Conservation (phyloP, 2,888 invertebrate species). For the Bhutanitis thaidina region DNA sequence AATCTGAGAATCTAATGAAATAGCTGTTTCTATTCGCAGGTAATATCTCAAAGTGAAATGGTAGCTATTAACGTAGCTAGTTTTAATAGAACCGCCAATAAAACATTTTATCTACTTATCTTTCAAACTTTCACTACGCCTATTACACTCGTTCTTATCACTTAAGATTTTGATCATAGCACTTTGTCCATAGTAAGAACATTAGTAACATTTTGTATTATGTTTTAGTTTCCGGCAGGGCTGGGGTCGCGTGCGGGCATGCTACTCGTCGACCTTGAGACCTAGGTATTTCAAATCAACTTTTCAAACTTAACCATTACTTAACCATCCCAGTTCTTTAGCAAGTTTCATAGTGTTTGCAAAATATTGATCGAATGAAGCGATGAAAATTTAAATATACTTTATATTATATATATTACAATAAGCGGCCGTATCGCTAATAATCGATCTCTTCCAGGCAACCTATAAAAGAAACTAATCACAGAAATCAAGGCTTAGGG, state of each 20-base stretch:
- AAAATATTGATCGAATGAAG: too few relatives aligned
- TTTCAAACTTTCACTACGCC: slow-evolving; percentile 17
- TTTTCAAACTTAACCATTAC: background rate
- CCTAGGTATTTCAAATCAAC: slow-evolving; percentile 12
- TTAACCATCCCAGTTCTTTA: background rate
- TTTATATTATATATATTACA: too few relatives aligned
- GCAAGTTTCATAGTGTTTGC: background rate
- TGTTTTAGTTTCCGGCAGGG: slow-evolving; percentile 23
- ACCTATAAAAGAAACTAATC: too few relatives aligned
- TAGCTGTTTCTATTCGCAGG: slow-evolving; percentile 2
- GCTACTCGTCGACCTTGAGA: slow-evolving; percentile 24
- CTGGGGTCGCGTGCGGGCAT: slow-evolving; percentile 23
- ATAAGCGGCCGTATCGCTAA: too few relatives aligned
- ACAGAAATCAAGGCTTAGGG: too few relatives aligned
- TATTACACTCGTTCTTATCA: slow-evolving; percentile 10
- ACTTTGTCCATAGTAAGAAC: slow-evolving; percentile 6
- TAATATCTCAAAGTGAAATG: slow-evolving; percentile 13
- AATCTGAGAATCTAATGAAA: slow-evolving; percentile 9
- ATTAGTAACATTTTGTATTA: slow-evolving; percentile 15
- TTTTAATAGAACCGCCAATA: slow-evolving; percentile 8
- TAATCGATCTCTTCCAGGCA: too few relatives aligned
- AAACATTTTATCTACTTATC: slow-evolving; percentile 17
- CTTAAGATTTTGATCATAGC: slow-evolving; percentile 1
- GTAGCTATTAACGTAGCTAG: slow-evolving; percentile 10
- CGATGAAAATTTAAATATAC: too few relatives aligned